phyloP scores from a whole-genome alignment of 2,888 invertebrate species.

The Oligia fasciuncula region DNA sequence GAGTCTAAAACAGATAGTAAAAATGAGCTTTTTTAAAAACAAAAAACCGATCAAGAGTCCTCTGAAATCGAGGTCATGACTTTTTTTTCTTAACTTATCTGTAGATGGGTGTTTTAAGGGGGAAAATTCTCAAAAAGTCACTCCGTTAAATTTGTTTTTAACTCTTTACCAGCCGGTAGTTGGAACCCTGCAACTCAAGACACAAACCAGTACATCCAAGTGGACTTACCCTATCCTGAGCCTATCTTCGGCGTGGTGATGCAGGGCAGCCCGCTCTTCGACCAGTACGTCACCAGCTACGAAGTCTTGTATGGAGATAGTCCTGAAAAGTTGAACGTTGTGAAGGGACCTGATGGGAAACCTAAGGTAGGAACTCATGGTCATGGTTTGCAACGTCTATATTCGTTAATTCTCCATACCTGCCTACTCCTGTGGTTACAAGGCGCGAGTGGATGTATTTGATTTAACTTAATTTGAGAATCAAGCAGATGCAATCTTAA shows the following conservation, averaged over 20 bases:
- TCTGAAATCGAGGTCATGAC: neutral
- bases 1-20: neutral
- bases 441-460: neutral
- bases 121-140: neutral
- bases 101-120: neutral
- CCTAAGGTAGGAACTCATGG: slow-evolving; percentile 85
- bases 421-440: neutral
- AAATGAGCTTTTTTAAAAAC: neutral
- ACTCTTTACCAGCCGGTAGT: slow-evolving; percentile 86
- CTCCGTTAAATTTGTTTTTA: too few relatives aligned
- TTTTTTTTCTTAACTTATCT: neutral
- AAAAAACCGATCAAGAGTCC: neutral
- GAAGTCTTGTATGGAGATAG: slow-evolving; percentile 93
- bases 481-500: too few relatives aligned
- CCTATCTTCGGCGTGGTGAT: slow-evolving; percentile 94
- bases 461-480: too few relatives aligned
- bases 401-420: neutral
- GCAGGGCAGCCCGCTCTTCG: slow-evolving; percentile 92
- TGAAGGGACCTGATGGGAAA: slow-evolving; percentile 86
- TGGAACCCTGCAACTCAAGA: slow-evolving; percentile 92
- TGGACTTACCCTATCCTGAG: slow-evolving; percentile 91
- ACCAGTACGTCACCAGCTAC: slow-evolving; percentile 95
- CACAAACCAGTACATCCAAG: slow-evolving; percentile 92
- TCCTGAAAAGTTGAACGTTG: slow-evolving; percentile 90
- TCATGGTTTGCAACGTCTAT: neutral